Percentiles rank a stretch among this genome's conserved stretches.
Conservation (phyloP, 2,888 invertebrate genomes). For the Drosophila glabriapex region DNA sequence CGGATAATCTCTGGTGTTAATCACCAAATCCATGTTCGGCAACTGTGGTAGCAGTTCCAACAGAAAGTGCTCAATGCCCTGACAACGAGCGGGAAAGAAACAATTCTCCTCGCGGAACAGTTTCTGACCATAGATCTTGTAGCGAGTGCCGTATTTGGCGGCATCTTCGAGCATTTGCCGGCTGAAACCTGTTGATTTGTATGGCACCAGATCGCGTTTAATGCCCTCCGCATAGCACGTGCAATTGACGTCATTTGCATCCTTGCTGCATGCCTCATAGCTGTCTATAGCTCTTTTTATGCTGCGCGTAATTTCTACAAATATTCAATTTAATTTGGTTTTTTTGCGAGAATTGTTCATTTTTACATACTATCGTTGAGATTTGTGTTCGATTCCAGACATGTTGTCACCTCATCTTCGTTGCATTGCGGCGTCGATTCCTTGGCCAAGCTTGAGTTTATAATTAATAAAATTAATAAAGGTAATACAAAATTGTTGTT, state of each 20-base stretch:
- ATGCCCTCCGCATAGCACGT: slow-evolving; percentile 89
- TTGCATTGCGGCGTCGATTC: slow-evolving; percentile 22
- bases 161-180: slow-evolving; percentile 88
- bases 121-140: slow-evolving; percentile 93
- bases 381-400: neutral
- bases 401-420: neutral
- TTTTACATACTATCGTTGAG: slow-evolving; percentile 40
- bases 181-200: slow-evolving; percentile 89
- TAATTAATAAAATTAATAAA: slow-evolving; percentile 41
- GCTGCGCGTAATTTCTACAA: slow-evolving; percentile 81
- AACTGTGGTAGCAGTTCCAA: slow-evolving; percentile 89
- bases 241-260: slow-evolving; percentile 86
- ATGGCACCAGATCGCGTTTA: slow-evolving; percentile 89
- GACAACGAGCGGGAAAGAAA: slow-evolving; percentile 96
- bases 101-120: slow-evolving; percentile 94
- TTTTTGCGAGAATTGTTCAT: neutral
- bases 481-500: neutral
- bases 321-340: neutral
- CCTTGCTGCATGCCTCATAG: slow-evolving; percentile 87
- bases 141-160: slow-evolving; percentile 89
- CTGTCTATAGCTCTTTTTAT: slow-evolving; percentile 86
- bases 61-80: slow-evolving; percentile 96
- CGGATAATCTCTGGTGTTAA: slow-evolving; percentile 98
- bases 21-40: slow-evolving; percentile 93
- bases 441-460: slow-evolving; percentile 11